Conservation (phyloP, 1,140 invertebrate species). For the Stenopsyche tienmushanensis region DNA sequence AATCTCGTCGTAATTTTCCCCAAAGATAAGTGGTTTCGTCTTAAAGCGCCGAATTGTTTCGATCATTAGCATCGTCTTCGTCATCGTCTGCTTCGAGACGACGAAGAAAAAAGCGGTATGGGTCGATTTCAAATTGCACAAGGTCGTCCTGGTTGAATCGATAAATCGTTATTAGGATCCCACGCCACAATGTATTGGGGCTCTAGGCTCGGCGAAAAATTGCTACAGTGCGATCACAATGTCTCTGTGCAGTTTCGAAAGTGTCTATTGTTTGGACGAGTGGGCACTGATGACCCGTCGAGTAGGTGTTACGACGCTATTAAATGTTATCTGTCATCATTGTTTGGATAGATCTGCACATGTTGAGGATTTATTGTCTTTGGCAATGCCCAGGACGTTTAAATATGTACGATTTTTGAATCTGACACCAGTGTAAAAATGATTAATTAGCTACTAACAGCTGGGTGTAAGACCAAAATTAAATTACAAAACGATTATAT, state of each 20-base stretch:
- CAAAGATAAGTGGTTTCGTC: not conserved
- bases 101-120: not conserved
- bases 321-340: too few relatives aligned
- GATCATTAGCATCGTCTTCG: not conserved
- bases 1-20: not conserved
- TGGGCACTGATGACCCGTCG: not conserved
- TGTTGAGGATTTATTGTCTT: too few relatives aligned
- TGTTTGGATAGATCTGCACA: too few relatives aligned
- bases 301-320: too few relatives aligned
- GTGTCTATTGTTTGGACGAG: not conserved
- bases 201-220: not conserved
- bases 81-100: not conserved
- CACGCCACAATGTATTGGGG: not conserved
- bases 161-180: not conserved
- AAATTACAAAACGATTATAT: too few relatives aligned
- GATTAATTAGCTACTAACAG: too few relatives aligned
- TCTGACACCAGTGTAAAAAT: too few relatives aligned
- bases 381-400: too few relatives aligned
- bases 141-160: not conserved
- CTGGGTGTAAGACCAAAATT: too few relatives aligned
- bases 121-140: conserved; percentile 3
- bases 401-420: too few relatives aligned
- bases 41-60: not conserved
- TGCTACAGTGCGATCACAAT: not conserved
- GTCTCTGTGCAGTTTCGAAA: not conserved